phyloP scores from a whole-genome alignment of 2,113 vertebrate genomes.

The Hoplias malabaricus region DNA sequence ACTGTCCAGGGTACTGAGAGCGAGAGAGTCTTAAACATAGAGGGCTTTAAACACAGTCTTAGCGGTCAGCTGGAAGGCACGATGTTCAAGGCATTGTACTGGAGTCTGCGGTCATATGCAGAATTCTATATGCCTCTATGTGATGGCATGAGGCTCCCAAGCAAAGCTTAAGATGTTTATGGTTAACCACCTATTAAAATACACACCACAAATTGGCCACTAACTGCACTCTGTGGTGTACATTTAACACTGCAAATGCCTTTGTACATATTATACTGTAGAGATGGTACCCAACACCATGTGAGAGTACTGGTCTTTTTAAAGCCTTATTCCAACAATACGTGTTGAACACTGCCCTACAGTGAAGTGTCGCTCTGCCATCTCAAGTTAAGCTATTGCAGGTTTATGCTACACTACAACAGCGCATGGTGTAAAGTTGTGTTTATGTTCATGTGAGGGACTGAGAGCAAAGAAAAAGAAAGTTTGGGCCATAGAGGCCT shows the following conservation, averaged over 20 bases:
- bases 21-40: constrained; percentile 10
- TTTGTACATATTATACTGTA: not conserved
- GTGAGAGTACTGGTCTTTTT: too few relatives aligned
- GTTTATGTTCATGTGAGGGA: constrained; percentile 3
- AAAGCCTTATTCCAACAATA: constrained; percentile 31
- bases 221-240: constrained; percentile 29
- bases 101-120: constrained; percentile 10
- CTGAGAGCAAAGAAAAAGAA: constrained; percentile 12
- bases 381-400: not conserved
- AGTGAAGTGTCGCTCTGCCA: constrained; percentile 2
- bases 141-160: constrained; percentile 62
- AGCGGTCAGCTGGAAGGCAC: constrained; percentile 22
- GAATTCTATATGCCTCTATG: constrained; percentile 39
- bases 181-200: constrained; percentile 64
- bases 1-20: not conserved
- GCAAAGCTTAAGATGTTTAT: constrained; percentile 74
- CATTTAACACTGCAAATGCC: not conserved
- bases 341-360: constrained; percentile 3
- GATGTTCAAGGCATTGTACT: constrained; percentile 30
- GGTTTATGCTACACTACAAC: not conserved
- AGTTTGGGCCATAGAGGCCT: constrained; percentile 27
- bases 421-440: constrained; percentile 4
- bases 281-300: not conserved
- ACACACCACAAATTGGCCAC: constrained; percentile 48
- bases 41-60: constrained; percentile 27